Percentiles rank a stretch among this genome's conserved stretches.
phyloP scores from a whole-genome alignment of 2,113 vertebrate species.

The Tor tambroides region DNA sequence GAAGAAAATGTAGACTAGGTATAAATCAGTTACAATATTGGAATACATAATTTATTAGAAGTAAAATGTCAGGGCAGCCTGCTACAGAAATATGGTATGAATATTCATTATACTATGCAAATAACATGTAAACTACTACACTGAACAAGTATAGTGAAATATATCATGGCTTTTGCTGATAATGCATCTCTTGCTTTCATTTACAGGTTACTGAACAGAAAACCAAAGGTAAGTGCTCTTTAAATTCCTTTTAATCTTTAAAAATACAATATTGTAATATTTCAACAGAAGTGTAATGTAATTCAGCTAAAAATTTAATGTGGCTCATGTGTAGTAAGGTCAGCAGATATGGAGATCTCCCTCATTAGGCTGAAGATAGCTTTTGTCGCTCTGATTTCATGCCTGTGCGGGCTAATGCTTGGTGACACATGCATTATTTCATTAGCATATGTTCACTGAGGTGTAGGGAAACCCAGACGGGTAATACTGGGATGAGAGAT shows the following conservation, averaged over 20 bases:
- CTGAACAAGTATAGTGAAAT: neutral
- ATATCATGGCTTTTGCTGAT: neutral
- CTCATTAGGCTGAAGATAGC: constrained; percentile 37
- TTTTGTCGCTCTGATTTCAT: constrained; percentile 6
- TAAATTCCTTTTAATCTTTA: constrained; percentile 12
- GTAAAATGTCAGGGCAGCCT: constrained; percentile 27
- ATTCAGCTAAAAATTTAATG: neutral
- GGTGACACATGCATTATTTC: constrained; percentile 43
- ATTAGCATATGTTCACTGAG: constrained; percentile 48
- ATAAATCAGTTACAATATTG: constrained; percentile 8
- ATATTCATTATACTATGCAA: constrained; percentile 54
- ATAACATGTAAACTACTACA: constrained; percentile 30
- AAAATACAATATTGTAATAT: neutral
- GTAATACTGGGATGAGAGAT: neutral
- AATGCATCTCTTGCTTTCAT: constrained; percentile 63
- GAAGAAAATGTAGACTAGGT: neutral
- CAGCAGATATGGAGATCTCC: constrained; percentile 1
- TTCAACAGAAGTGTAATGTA: neutral
- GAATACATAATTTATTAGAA: constrained; percentile 36
- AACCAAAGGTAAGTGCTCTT: constrained; percentile 89
- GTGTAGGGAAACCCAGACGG: neutral
- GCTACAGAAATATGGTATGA: constrained; percentile 11
- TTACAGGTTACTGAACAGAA: constrained; percentile 94
- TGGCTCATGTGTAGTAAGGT: neutral
- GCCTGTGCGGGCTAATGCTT: constrained; percentile 35